These are phyloP conservation scores for Coelinius sp. DNA, from an alignment of 2,888 invertebrate species.

Conservation along the genomic window DNA sequence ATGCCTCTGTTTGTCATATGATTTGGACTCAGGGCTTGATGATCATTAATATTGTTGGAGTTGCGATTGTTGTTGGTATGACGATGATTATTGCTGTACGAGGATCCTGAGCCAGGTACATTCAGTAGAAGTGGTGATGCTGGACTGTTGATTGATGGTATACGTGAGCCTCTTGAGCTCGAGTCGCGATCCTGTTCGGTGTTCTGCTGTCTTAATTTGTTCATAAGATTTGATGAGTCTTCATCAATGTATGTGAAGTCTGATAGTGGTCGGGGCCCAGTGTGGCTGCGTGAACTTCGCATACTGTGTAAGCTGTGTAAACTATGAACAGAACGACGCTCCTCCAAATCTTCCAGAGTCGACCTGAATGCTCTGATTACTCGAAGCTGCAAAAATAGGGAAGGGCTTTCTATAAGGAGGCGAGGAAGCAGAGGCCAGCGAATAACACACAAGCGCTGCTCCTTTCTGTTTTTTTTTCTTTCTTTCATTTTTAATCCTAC, in stretches of 20 bases:
- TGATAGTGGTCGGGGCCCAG: conserved; percentile 81
- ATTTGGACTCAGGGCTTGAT: conserved; percentile 57
- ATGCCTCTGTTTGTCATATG: conserved; percentile 58
- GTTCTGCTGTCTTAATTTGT: conserved; percentile 70
- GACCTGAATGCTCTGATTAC: conserved; percentile 99
- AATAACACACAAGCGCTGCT: conserved; percentile 64
- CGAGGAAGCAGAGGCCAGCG: conserved; percentile 67
- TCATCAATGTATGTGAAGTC: conserved; percentile 90
- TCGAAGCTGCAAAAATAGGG: conserved; percentile 95
- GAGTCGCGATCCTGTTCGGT: conserved; percentile 80
- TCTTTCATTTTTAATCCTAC: conserved; percentile 37
- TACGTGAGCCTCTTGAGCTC: conserved; percentile 64
- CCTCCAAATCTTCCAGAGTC: conserved; percentile 99
- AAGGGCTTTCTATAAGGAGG: conserved; percentile 70
- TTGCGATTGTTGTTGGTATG: conserved; percentile 56
- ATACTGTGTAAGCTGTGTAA: conserved; percentile 93
- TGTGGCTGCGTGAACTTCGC: conserved; percentile 83
- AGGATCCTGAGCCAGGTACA: conserved; percentile 63
- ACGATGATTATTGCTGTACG: conserved; percentile 61
- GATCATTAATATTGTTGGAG: conserved; percentile 56
- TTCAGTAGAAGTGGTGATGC: conserved; percentile 66
- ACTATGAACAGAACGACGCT: conserved; percentile 98
- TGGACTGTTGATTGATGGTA: conserved; percentile 62
- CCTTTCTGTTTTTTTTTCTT: conserved; percentile 50
- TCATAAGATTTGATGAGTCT: conserved; percentile 73